Percentiles rank a stretch among this genome's conserved stretches.
These are phyloP conservation scores for Sericinus montela DNA, from an alignment of 2,888 invertebrate species.

Conservation along the genomic window DNA sequence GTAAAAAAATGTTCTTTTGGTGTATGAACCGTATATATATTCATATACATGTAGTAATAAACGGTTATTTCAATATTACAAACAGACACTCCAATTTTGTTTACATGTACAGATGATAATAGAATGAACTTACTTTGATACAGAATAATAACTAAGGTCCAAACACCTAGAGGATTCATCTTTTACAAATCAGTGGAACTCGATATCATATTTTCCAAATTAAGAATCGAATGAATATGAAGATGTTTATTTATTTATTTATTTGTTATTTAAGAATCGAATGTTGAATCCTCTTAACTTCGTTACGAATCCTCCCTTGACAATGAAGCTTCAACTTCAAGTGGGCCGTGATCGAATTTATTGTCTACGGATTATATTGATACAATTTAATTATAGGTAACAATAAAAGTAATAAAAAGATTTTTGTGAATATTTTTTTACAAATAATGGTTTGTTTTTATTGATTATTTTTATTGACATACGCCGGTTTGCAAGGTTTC, in stretches of 20 bases:
- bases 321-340: slow-evolving; percentile 48
- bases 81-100: too few species aligned
- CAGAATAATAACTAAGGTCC: slow-evolving; percentile 48
- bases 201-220: slow-evolving; percentile 23
- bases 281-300: slow-evolving; percentile 21
- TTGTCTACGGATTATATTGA: background rate
- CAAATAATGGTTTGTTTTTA: too few species aligned
- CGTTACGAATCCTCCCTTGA: slow-evolving; percentile 26
- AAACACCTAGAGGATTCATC: slow-evolving; percentile 52
- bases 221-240: too few species aligned
- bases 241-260: too few species aligned
- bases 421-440: too few species aligned
- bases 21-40: too few species aligned
- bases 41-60: too few species aligned
- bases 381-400: background rate
- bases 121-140: slow-evolving; percentile 54
- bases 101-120: background rate
- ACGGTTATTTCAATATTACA: too few species aligned
- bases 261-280: too few species aligned
- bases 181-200: slow-evolving; percentile 22
- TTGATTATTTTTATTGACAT: too few species aligned
- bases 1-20: too few species aligned
- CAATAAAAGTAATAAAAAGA: background rate
- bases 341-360: slow-evolving; percentile 36
- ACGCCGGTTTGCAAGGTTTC: too few species aligned